Evolutionary conservation across 2,113 vertebrate species (phyloP).

Genomic region (Plecturocebus donacophilus): DNA sequence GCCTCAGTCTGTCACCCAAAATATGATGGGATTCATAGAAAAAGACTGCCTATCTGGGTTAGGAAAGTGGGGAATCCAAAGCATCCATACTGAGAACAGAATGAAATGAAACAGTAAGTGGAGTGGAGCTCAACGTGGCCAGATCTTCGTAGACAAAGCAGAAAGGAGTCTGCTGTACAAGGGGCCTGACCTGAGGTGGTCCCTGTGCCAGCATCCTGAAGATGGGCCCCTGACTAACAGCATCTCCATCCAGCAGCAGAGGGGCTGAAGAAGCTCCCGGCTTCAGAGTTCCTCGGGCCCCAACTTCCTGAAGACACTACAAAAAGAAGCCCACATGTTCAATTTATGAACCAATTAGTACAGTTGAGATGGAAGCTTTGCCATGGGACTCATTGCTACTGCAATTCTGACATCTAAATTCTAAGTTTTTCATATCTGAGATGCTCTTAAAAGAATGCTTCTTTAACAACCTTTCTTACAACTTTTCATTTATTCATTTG

Average conservation of each 20-base stretch:
- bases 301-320: neutral
- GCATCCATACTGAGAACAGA: neutral
- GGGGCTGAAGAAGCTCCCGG: neutral
- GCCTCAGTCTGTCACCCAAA: neutral
- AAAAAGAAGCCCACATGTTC: neutral
- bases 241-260: rapidly evolving
- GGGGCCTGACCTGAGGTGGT: rapidly evolving
- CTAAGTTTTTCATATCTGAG: neutral
- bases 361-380: neutral
- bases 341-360: neutral
- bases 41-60: neutral
- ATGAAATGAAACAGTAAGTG: neutral
- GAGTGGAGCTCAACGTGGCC: neutral
- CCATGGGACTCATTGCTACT: neutral
- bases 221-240: neutral
- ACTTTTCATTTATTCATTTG: slow-evolving; percentile 41
- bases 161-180: rapidly evolving
- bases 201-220: neutral
- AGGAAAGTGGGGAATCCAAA: neutral
- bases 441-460: slow-evolving; percentile 10
- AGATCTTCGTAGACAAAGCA: neutral
- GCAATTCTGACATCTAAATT: slow-evolving; percentile 4
- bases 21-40: neutral
- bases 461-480: slow-evolving; percentile 45
- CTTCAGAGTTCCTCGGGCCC: neutral